A percentile compares a stretch with the other conserved stretches of the same genome.
phyloP scores from a whole-genome alignment of 2,888 invertebrate species.

The Ashinkailepas kermadecensis region DNA sequence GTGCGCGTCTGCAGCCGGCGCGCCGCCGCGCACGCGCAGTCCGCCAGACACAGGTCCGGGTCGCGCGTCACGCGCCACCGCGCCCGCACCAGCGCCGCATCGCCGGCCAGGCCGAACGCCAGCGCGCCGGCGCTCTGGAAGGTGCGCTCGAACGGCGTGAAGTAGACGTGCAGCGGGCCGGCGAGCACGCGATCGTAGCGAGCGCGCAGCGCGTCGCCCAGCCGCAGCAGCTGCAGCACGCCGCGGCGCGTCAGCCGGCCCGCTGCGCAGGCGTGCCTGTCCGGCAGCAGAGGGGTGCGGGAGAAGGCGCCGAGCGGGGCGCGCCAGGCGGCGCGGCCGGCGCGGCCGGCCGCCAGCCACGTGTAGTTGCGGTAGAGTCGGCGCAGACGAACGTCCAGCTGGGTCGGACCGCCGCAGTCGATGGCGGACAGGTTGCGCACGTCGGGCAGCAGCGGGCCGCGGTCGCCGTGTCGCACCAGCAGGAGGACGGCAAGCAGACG shows the following conservation, averaged over 20 bases:
- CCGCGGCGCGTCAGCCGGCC: neutral
- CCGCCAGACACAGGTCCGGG: neutral
- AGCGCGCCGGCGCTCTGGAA: neutral
- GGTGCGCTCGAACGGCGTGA: neutral
- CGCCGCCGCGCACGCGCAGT: neutral
- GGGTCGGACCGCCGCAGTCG: neutral
- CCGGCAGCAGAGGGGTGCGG: neutral
- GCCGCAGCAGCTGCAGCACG: slow-evolving; percentile 6
- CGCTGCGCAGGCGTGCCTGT: neutral
- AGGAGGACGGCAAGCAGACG: neutral
- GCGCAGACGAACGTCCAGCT: neutral
- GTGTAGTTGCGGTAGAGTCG: neutral
- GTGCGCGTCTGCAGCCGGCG: slow-evolving; percentile 1
- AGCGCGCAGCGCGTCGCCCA: neutral
- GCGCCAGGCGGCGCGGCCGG: neutral
- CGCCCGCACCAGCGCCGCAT: neutral
- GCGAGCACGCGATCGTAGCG: neutral
- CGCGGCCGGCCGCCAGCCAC: neutral
- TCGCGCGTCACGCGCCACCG: neutral
- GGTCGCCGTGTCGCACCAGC: slow-evolving; percentile 11
- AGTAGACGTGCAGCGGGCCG: neutral
- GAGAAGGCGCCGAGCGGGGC: neutral
- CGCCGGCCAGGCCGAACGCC: neutral
- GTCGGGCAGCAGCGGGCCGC: neutral
- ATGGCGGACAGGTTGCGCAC: neutral